These are phyloP conservation scores for Diceros bicornis DNA, from an alignment of 2,797 vertebrate species.

Conservation along the genomic window DNA sequence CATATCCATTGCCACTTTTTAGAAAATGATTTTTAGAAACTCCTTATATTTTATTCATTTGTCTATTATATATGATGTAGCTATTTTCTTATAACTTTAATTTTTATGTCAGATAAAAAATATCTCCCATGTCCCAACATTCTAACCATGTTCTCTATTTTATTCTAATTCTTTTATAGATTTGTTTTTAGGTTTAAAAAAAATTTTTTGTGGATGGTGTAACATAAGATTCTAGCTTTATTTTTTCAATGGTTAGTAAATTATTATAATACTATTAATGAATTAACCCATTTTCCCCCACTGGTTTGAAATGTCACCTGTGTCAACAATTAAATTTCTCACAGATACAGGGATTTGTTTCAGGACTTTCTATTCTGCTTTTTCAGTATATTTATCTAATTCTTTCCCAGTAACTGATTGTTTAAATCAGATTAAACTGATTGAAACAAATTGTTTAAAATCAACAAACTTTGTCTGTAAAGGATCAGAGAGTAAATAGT, in stretches of 20 bases:
- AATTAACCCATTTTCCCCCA: neutral
- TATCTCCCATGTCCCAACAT: neutral
- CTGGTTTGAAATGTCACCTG: conserved; percentile 1
- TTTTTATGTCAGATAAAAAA: conserved; percentile 63
- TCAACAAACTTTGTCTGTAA: neutral
- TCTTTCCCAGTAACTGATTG: neutral
- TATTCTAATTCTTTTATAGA: conserved; percentile 42
- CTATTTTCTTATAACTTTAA: conserved; percentile 61
- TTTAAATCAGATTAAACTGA: too few relatives aligned
- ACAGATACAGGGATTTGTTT: neutral
- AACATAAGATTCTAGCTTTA: neutral
- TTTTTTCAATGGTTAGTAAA: conserved; percentile 19
- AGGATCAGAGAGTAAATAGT: neutral
- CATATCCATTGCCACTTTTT: conserved; percentile 28
- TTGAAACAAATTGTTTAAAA: too few relatives aligned
- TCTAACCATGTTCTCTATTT: conserved; percentile 57
- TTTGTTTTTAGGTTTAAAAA: conserved; percentile 15
- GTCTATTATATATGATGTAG: conserved; percentile 36
- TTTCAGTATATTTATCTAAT: neutral
- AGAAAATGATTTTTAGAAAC: conserved; percentile 63
- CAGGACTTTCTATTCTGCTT: neutral
- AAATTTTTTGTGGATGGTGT: neutral
- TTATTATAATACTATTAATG: neutral
- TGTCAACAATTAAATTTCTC: neutral
- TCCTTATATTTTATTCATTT: conserved; percentile 71